These are phyloP conservation scores for Trichonephila inaurata DNA, from an alignment of 1,140 invertebrate genomes.

Conservation along the genomic window DNA sequence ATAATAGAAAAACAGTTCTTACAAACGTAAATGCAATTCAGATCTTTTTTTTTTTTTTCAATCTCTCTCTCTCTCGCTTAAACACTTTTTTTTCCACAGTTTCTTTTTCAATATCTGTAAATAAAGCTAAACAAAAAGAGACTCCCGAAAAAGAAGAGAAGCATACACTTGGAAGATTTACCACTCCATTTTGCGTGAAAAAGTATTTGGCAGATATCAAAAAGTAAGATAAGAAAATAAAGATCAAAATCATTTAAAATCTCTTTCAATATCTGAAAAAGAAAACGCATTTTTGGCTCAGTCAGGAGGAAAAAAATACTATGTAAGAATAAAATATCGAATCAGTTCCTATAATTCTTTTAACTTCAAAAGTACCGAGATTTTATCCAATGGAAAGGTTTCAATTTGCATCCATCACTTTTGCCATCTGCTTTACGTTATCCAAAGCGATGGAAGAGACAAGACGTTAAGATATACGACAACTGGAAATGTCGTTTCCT, in stretches of 20 bases:
- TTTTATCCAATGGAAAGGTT: slow-evolving; percentile 52
- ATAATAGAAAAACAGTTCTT: no score
- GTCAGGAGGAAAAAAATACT: background rate
- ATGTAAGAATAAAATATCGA: slow-evolving; percentile 10
- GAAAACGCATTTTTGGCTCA: background rate
- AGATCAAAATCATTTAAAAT: slow-evolving; percentile 38
- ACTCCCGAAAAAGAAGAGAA: background rate
- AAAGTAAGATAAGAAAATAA: slow-evolving; percentile 32
- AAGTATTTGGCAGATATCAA: background rate
- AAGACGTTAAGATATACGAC: slow-evolving; percentile 20
- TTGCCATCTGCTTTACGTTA: slow-evolving; percentile 40
- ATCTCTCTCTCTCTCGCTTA: background rate
- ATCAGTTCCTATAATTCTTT: slow-evolving; percentile 49
- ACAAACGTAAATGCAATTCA: no score
- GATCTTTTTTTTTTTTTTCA: no score
- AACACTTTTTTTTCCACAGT: background rate
- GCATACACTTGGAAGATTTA: background rate
- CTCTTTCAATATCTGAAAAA: background rate
- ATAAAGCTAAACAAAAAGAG: background rate
- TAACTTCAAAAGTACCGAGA: slow-evolving; percentile 27
- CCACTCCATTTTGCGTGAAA: slow-evolving; percentile 24
- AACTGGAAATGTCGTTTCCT: slow-evolving; percentile 30
- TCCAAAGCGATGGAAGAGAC: slow-evolving; percentile 17
- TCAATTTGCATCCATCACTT: slow-evolving; percentile 69
- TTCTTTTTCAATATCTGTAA: background rate